Evolutionary conservation across 2,113 vertebrate genomes (phyloP), one percentile per base, ranked within the genome.

Genomic region (Siphamia tubifer): DNA sequence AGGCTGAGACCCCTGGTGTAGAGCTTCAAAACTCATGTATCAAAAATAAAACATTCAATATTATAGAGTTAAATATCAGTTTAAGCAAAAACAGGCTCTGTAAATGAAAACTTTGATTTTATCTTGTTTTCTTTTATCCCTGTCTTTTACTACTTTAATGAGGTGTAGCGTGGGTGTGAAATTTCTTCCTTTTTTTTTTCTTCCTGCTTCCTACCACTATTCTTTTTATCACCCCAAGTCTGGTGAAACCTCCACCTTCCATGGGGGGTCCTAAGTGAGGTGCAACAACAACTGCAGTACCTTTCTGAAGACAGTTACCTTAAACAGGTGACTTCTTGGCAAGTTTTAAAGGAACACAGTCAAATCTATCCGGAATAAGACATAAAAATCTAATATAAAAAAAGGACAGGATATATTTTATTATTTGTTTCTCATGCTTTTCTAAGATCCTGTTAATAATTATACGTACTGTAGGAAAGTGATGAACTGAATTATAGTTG

Each of bases 161-260:
- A 85, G 80, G 31, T 65, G 44, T 38, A 32, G 74, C 42, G 53
- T 87, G 77, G 62, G 65, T 51, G 79, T 53, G 57, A 30, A 43
- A 30, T 76, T 36, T 68, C 31, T 64, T 75, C 44, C 34, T 23
- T 27, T 32, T 10, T 24, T 71, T 24, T 0, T 36, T 70, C 30
- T 36, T 30, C 43, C 28, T 48, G 27, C 45, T 45, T 69, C 64
- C 40, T n/a, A 45, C 25, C 53, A 62, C 66, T 31, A 52, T 36
- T 62, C 16, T 23, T 31, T 48, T 72, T 27, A 21, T 34, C 39
- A 30, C 58, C 62, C 55, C 21, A n/a, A 47, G 60, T 23, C 61
- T 21, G 40, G 49, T 58, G 30, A 42, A 38, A 73, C 60, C 48
- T 53, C n/a, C 32, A 30, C 17, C 12, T 21, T 54, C 55, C 25